Evolutionary conservation across 2,113 vertebrate genomes (phyloP), one percentile per base, ranked within the genome.

Genomic region (Mohoua ochrocephala): DNA sequence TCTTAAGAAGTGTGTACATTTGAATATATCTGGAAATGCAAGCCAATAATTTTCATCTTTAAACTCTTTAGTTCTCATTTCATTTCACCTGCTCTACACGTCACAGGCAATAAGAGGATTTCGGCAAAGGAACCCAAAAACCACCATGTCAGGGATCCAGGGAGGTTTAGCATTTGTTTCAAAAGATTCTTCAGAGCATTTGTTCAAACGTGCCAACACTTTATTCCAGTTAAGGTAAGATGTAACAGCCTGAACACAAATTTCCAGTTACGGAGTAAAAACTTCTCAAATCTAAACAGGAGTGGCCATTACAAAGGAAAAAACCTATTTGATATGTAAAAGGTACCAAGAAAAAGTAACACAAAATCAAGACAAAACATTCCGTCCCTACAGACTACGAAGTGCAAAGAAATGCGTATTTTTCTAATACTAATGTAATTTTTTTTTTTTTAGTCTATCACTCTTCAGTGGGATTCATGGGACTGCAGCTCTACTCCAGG

Each of bases 171-270:
- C 23, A 49, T 60, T 67, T 49, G 65, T 57, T 95, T 83, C 30
- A 65, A 84, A 89, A 93, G 44, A 88, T 41, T 74, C 75, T 86
- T 83, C 64, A 90, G 54, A 93, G 64, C 71, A 81, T 81, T 93
- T 86, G 15, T 93, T 95, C 75, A 74, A 92, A 92, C 37, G 52
- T 77, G 60, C 41, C 85, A 93, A 86, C 49, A 45, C 54, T 95
- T 92, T 95, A 94, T 93, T 95, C 87, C 5, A 7, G 47, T 85
- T 93, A 91, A 93, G 84, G 84, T 84, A 94, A 78, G 65, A 87
- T 65, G 45, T 39, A 87, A 93, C 37, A 94, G 65, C 70, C 77
- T 84, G 31, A 92, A 84, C 57, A 89, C 42, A 82, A 73, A 57
- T 33, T 91, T 94, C 45, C 74, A 87, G 41, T 84, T 83, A 80